Percentiles rank a stretch among this genome's conserved stretches.
These are phyloP conservation scores for Athetis lepigone DNA, from an alignment of 2,888 invertebrate genomes.

Conservation along the genomic window DNA sequence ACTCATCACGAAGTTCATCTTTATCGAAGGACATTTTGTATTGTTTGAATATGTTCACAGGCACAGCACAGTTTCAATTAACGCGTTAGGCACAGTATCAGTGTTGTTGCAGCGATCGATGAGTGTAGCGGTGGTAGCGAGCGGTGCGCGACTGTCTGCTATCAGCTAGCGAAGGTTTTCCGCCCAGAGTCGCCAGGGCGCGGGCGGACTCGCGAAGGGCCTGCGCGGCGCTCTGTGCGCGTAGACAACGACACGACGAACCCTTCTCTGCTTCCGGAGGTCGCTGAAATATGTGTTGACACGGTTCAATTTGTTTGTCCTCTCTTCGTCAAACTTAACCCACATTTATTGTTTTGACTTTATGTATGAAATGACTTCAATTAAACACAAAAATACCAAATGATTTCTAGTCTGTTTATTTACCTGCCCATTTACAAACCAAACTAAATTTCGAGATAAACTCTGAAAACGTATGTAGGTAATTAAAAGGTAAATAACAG, in stretches of 20 bases:
- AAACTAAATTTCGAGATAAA: too few relatives aligned
- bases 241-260: slow-evolving; percentile 42
- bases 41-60: slow-evolving; percentile 59
- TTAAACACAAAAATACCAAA: neutral
- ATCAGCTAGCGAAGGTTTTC: slow-evolving; percentile 70
- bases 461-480: too few relatives aligned
- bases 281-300: slow-evolving; percentile 38
- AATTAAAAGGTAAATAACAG: too few relatives aligned
- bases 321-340: slow-evolving; percentile 19
- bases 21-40: slow-evolving; percentile 91
- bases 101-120: slow-evolving; percentile 77
- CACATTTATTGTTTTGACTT: neutral
- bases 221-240: slow-evolving; percentile 72
- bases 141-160: slow-evolving; percentile 78
- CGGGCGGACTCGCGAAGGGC: slow-evolving; percentile 72
- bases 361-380: neutral
- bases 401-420: too few relatives aligned
- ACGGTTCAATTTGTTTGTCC: slow-evolving; percentile 41
- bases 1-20: slow-evolving; percentile 93
- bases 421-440: too few relatives aligned
- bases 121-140: slow-evolving; percentile 71
- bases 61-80: slow-evolving; percentile 72
- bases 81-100: slow-evolving; percentile 61
- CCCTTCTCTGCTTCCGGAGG: slow-evolving; percentile 42
- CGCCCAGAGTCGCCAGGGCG: slow-evolving; percentile 76